Conservation (phyloP, 1,140 invertebrate species). For the Proales similis region DNA sequence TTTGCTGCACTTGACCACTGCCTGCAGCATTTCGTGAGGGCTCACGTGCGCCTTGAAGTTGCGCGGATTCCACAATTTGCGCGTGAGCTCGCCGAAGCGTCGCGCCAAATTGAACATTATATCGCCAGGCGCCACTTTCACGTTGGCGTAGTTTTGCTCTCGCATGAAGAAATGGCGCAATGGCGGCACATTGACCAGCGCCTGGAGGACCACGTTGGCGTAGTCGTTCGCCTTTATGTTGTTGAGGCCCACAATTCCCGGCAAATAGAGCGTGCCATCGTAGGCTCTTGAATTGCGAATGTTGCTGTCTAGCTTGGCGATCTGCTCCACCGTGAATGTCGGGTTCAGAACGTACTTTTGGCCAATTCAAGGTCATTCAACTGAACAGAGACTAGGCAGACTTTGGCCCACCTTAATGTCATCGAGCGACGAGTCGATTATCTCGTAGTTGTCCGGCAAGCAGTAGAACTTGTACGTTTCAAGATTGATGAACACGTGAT, state of each 20-base stretch:
- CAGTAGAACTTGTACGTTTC: constrained; percentile 97
- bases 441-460: constrained; percentile 98
- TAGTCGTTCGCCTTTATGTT: constrained; percentile 99
- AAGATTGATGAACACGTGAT: constrained; percentile 96
- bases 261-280: constrained; percentile 89
- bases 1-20: constrained; percentile 93
- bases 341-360: constrained; percentile 86
- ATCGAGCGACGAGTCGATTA: constrained; percentile 95
- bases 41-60: constrained; percentile 99
- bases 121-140: constrained; percentile 40
- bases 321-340: constrained; percentile 77
- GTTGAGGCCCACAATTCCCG: constrained; percentile 84
- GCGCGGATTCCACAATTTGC: constrained; percentile 97
- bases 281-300: constrained; percentile 85
- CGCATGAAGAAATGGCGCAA: constrained; percentile 86
- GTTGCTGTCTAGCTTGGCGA: constrained; percentile 69
- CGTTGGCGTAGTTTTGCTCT: constrained; percentile 59
- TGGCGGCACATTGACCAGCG: constrained; percentile 84
- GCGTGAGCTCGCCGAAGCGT: constrained; percentile 88
- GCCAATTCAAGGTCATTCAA: neutral
- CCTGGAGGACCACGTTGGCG: constrained; percentile 75
- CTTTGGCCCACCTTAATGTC: constrained; percentile 83
- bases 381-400: neutral
- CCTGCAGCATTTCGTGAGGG: constrained; percentile 99
- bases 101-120: constrained; percentile 75